These are phyloP conservation scores for Mormyrus lacerda DNA, from an alignment of 2,113 vertebrate genomes.

Conservation along the genomic window DNA sequence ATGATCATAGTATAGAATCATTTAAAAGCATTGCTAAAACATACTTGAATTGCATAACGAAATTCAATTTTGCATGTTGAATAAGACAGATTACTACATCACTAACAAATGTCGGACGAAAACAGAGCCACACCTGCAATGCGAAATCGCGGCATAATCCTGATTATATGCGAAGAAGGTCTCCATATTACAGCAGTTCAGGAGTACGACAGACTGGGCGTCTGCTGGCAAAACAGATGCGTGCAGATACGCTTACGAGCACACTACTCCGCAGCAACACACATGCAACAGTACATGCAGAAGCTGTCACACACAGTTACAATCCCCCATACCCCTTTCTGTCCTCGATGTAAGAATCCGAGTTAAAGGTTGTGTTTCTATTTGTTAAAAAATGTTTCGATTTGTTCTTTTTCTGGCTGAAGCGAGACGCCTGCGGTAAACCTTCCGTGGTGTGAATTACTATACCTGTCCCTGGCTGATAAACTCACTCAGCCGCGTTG, in stretches of 20 bases:
- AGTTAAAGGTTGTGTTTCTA: neutral
- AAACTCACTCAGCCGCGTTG: conserved; percentile 22
- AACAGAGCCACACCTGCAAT: neutral
- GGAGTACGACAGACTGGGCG: neutral
- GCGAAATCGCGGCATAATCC: neutral
- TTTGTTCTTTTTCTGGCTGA: neutral
- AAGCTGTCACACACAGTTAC: conserved; percentile 5
- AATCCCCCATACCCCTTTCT: neutral
- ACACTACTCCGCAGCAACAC: conserved; percentile 11
- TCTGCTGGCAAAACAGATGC: conserved; percentile 19
- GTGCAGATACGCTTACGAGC: conserved; percentile 12
- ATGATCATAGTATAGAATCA: neutral
- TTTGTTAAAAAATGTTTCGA: neutral
- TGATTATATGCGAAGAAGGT: neutral
- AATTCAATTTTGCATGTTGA: neutral
- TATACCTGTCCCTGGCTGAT: conserved; percentile 36
- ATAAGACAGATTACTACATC: neutral
- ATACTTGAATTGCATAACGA: neutral
- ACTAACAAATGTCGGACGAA: neutral
- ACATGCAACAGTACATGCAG: neutral
- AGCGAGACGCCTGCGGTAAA: neutral
- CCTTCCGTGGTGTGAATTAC: neutral
- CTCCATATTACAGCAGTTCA: neutral
- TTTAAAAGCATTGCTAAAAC: neutral
- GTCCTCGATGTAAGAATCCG: neutral